A percentile compares a stretch with the other conserved stretches of the same genome.
Conservation (phyloP, 1,140 invertebrate genomes). For the Megathymus violae region DNA sequence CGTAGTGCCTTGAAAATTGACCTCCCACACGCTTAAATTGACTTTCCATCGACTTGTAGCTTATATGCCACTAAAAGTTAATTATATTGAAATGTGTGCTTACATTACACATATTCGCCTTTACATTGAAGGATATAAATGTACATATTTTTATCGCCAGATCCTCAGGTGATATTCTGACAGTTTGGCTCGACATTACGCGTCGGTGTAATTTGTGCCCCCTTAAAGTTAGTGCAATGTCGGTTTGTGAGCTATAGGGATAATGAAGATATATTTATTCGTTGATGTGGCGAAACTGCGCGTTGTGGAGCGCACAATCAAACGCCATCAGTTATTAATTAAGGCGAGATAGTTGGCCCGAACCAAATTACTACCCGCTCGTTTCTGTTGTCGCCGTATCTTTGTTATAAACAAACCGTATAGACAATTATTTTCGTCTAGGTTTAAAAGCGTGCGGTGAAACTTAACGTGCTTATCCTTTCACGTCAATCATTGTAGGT, state of each 20-base stretch:
- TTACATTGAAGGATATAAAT: too few relatives aligned
- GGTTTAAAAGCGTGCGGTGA: neutral
- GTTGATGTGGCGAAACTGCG: slow-evolving; percentile 33
- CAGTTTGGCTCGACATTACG: slow-evolving; percentile 6
- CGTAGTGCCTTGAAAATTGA: neutral
- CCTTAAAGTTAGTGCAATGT: slow-evolving; percentile 6
- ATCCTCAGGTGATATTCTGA: too few relatives aligned
- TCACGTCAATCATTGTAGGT: too few relatives aligned
- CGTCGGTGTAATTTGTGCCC: neutral
- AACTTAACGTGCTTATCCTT: too few relatives aligned
- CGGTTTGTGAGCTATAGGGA: slow-evolving; percentile 20
- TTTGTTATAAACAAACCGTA: slow-evolving; percentile 26
- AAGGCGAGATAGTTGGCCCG: slow-evolving; percentile 25
- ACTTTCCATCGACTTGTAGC: neutral
- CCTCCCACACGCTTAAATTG: neutral
- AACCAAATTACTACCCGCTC: slow-evolving; percentile 28
- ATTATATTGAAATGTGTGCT: too few relatives aligned
- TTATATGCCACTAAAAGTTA: too few relatives aligned
- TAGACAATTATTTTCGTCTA: neutral
- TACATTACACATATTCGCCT: too few relatives aligned
- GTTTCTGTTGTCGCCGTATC: slow-evolving; percentile 18
- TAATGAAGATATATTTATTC: slow-evolving; percentile 35
- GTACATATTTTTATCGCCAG: too few relatives aligned
- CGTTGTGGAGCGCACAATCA: slow-evolving; percentile 23
- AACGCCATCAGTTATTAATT: slow-evolving; percentile 35